phyloP scores from a whole-genome alignment of 2,888 invertebrate species.

The Mesorhabditis spiculigera region DNA sequence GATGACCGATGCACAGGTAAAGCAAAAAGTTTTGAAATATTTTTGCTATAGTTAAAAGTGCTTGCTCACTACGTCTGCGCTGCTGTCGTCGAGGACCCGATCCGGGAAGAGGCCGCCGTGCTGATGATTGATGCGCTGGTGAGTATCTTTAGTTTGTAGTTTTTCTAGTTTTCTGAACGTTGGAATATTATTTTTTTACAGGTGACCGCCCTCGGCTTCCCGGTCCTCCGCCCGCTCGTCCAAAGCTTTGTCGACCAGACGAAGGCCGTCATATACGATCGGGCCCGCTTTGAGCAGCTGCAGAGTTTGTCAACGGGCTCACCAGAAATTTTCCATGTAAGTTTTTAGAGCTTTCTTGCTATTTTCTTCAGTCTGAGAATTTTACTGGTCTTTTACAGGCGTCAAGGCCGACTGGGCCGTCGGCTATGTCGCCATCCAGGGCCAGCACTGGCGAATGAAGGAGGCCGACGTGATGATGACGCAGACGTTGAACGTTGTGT shows the following conservation, averaged over 20 bases:
- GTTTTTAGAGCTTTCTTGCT: too few species aligned
- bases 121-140: background rate
- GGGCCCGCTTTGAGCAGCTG: background rate
- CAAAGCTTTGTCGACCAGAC: background rate
- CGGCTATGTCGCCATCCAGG: background rate
- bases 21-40: background rate
- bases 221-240: conserved; percentile 1
- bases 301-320: too few species aligned
- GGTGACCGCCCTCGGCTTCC: background rate
- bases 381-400: too few species aligned
- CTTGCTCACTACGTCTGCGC: background rate
- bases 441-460: background rate
- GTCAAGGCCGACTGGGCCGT: background rate
- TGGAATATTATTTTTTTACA: background rate
- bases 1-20: background rate
- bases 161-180: background rate
- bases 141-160: background rate
- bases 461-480: background rate
- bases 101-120: background rate
- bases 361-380: too few species aligned
- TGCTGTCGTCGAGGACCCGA: background rate
- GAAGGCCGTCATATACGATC: background rate
- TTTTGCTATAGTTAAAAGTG: background rate
- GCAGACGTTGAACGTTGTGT: background rate
- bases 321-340: too few species aligned